Percentiles rank a stretch among this genome's conserved stretches.
Evolutionary conservation across 2,888 invertebrate genomes (phyloP).

Genomic region (Abscondita cerata): DNA sequence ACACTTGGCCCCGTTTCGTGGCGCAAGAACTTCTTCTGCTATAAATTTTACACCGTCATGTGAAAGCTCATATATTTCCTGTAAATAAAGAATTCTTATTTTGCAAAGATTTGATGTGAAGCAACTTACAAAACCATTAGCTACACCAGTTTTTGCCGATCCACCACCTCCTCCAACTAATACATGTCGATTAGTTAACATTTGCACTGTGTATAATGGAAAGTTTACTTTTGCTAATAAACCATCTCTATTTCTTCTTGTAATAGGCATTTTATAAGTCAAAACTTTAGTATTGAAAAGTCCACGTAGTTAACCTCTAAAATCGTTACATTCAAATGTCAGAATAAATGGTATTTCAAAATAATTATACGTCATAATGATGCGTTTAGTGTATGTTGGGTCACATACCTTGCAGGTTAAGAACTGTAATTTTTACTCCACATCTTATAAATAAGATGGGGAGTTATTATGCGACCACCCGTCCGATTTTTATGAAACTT

Average conservation of each 20-base stretch:
- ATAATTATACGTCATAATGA: not conserved
- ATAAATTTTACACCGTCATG: conserved; percentile 84
- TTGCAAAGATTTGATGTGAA: conserved; percentile 10
- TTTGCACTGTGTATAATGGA: conserved; percentile 90
- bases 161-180: conserved; percentile 98
- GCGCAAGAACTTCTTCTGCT: conserved; percentile 86
- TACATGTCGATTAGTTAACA: conserved; percentile 90
- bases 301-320: conserved; percentile 53
- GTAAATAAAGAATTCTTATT: conserved; percentile 46
- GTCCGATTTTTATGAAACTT: too few relatives aligned
- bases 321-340: conserved; percentile 1
- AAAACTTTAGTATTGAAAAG: conserved; percentile 39
- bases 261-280: conserved; percentile 63
- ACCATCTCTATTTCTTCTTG: conserved; percentile 69
- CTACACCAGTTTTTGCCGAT: conserved; percentile 94
- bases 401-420: not conserved
- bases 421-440: too few relatives aligned
- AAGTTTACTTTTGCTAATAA: conserved; percentile 89
- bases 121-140: conserved; percentile 92
- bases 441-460: too few relatives aligned
- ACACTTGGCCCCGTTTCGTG: conserved; percentile 90
- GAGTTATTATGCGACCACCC: too few relatives aligned
- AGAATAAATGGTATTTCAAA: not conserved
- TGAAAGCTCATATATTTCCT: conserved; percentile 93
- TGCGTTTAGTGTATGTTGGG: not conserved